Percentiles rank a stretch among this genome's conserved stretches.
phyloP scores from a whole-genome alignment of 2,797 vertebrate genomes.

The Urosaurus nigricauda region DNA sequence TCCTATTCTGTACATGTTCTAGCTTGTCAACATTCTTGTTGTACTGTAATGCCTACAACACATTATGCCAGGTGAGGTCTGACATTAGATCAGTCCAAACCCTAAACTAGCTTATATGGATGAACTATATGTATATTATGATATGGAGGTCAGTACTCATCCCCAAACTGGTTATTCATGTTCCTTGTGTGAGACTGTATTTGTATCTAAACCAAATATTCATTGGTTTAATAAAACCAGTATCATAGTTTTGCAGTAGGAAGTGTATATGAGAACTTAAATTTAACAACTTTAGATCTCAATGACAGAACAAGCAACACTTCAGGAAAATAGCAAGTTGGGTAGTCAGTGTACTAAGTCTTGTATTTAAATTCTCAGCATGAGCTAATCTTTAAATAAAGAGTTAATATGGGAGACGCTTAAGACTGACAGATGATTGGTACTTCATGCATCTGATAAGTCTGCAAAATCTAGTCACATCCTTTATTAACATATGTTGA shows the following conservation, averaged over 20 bases:
- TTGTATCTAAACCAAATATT: not conserved
- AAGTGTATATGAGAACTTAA: not conserved
- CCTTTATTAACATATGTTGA: slow-evolving; percentile 59
- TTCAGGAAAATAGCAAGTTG: not conserved
- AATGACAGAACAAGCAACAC: not conserved
- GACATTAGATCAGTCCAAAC: too few species aligned
- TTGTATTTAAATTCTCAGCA: slow-evolving; percentile 44
- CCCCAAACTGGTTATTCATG: not conserved
- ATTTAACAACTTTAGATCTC: not conserved
- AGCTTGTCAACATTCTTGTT: too few species aligned
- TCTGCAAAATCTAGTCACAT: slow-evolving; percentile 65
- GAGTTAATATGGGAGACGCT: slow-evolving; percentile 46
- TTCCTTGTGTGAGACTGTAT: not conserved
- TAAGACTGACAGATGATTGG: slow-evolving; percentile 38
- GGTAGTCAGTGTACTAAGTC: slow-evolving; percentile 35
- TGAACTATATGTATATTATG: not conserved
- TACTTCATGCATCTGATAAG: slow-evolving; percentile 56
- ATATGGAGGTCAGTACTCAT: not conserved
- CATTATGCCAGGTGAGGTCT: too few species aligned
- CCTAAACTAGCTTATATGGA: too few species aligned
- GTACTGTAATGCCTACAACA: too few species aligned
- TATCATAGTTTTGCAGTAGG: not conserved
- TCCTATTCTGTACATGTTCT: too few species aligned
- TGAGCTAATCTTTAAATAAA: slow-evolving; percentile 62
- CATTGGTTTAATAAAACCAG: not conserved